Conservation (phyloP, 2,113 vertebrate genomes). For the Turnix velox region DNA sequence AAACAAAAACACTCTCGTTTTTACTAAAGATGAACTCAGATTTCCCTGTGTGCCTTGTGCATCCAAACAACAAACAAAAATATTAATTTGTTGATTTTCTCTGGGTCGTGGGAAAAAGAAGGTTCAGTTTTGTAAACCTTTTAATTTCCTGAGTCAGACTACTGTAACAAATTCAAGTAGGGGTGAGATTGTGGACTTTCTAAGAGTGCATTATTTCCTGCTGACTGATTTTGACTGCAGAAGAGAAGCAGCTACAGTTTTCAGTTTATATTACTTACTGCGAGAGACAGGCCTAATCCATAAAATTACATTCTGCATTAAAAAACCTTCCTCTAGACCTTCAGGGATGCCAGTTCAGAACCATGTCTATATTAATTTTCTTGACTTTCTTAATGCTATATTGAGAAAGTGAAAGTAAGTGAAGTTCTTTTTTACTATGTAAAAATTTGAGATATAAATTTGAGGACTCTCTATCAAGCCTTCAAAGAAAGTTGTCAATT, state of each 20-base stretch:
- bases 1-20: neutral
- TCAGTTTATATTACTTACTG: neutral
- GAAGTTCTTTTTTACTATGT: neutral
- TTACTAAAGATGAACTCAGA: neutral
- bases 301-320: neutral
- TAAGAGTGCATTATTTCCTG: neutral
- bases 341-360: neutral
- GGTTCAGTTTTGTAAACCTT: neutral
- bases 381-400: neutral
- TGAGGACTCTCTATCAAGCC: neutral
- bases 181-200: neutral
- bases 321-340: neutral
- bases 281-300: neutral
- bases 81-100: slow-evolving; percentile 19
- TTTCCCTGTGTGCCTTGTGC: neutral
- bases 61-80: slow-evolving; percentile 14
- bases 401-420: neutral
- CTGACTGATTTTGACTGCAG: neutral
- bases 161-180: slow-evolving; percentile 1
- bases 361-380: neutral
- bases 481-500: neutral
- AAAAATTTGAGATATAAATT: neutral
- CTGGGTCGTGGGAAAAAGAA: slow-evolving; percentile 33
- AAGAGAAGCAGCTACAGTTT: neutral
- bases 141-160: neutral